These are phyloP conservation scores for Cebidichthys violaceus DNA, from an alignment of 2,113 vertebrate genomes.

Conservation along the genomic window DNA sequence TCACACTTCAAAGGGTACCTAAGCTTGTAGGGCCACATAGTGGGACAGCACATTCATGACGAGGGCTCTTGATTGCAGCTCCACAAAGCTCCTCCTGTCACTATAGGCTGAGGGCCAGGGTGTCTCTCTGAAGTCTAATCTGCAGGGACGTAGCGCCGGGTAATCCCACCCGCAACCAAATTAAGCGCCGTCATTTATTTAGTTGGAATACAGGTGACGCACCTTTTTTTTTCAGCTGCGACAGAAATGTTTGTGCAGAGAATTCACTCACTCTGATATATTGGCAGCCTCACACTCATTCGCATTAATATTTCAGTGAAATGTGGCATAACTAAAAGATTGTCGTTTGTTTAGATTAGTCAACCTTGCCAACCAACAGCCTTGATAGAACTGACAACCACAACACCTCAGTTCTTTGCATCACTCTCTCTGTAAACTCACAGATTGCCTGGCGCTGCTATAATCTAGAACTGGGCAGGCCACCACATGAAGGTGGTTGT, in stretches of 20 bases:
- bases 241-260: constrained; percentile 12
- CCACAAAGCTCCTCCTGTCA: constrained; percentile 74
- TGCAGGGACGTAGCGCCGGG: constrained; percentile 52
- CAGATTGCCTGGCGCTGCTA: background rate
- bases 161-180: constrained; percentile 54
- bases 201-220: constrained; percentile 33
- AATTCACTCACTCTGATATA: background rate
- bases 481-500: background rate
- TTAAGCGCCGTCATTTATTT: constrained; percentile 55
- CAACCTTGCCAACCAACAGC: constrained; percentile 10
- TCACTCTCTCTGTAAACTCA: constrained; percentile 6
- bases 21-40: constrained; percentile 64
- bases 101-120: constrained; percentile 58
- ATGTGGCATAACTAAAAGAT: background rate
- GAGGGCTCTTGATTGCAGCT: constrained; percentile 72
- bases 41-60: constrained; percentile 69
- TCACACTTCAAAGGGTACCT: constrained; percentile 77
- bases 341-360: background rate
- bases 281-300: background rate
- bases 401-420: background rate
- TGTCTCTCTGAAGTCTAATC: constrained; percentile 71
- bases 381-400: background rate
- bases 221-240: background rate
- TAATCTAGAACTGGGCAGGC: constrained; percentile 10
- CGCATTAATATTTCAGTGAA: background rate